Conservation (phyloP, 2,888 invertebrate genomes). For the Mesoligia furuncula region DNA sequence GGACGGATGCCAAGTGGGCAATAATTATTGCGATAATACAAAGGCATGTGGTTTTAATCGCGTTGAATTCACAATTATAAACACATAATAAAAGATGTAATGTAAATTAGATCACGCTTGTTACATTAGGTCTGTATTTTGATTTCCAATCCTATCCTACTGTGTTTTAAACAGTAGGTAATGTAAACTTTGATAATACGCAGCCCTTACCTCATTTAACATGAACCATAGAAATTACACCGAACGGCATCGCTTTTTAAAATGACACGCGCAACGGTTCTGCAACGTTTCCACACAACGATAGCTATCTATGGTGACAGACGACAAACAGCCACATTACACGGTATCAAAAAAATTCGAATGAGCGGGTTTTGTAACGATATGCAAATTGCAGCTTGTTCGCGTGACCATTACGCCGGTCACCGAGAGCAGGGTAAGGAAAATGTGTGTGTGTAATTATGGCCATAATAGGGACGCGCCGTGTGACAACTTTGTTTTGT, state of each 20-base stretch:
- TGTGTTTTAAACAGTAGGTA: neutral
- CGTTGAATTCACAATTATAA: neutral
- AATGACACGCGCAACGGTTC: neutral
- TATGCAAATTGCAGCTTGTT: constrained; percentile 34
- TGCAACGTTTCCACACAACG: neutral
- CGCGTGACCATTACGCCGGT: constrained; percentile 11
- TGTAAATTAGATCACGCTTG: neutral
- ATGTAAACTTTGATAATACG: neutral
- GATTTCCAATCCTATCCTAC: neutral
- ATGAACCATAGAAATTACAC: neutral
- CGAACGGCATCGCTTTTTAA: neutral
- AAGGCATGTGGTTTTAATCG: neutral
- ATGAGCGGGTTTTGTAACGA: constrained; percentile 22
- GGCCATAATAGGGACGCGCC: too few relatives aligned
- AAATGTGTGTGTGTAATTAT: neutral
- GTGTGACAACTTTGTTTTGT: neutral
- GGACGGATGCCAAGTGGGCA: neutral
- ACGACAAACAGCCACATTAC: neutral
- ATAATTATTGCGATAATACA: constrained; percentile 26
- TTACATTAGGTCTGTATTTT: neutral
- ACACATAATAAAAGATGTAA: neutral
- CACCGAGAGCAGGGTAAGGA: neutral
- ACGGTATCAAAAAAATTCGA: constrained; percentile 10
- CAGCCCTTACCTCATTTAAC: neutral
- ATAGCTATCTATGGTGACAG: neutral